These are phyloP conservation scores for Ophion costatus DNA, from an alignment of 2,888 invertebrate species.

Conservation along the genomic window DNA sequence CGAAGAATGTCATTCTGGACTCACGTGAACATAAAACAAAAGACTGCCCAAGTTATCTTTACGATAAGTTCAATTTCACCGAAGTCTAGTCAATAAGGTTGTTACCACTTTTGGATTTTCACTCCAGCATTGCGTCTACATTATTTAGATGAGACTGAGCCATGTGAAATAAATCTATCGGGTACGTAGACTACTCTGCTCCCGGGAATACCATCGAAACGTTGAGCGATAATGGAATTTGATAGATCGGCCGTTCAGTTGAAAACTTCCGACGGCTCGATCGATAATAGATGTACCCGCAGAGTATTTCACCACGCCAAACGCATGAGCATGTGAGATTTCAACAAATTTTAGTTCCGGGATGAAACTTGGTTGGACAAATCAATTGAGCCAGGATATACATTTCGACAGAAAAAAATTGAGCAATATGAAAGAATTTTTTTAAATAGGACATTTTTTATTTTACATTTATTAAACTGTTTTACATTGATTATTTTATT, in stretches of 20 bases:
- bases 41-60: conserved; percentile 3
- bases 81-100: neutral
- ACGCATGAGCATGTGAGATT: neutral
- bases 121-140: neutral
- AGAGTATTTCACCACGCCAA: neutral
- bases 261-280: neutral
- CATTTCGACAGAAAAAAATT: no score
- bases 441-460: no score
- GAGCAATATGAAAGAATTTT: no score
- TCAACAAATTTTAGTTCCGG: neutral
- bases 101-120: neutral
- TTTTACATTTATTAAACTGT: no score
- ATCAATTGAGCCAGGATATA: no score
- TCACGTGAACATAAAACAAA: neutral
- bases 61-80: conserved; percentile 14
- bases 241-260: neutral
- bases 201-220: no score
- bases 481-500: no score
- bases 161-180: no score
- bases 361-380: no score
- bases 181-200: neutral
- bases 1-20: neutral
- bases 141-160: no score
- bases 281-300: neutral
- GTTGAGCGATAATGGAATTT: neutral